phyloP scores from a whole-genome alignment of 2,113 vertebrate species.

The Rhea americana region DNA sequence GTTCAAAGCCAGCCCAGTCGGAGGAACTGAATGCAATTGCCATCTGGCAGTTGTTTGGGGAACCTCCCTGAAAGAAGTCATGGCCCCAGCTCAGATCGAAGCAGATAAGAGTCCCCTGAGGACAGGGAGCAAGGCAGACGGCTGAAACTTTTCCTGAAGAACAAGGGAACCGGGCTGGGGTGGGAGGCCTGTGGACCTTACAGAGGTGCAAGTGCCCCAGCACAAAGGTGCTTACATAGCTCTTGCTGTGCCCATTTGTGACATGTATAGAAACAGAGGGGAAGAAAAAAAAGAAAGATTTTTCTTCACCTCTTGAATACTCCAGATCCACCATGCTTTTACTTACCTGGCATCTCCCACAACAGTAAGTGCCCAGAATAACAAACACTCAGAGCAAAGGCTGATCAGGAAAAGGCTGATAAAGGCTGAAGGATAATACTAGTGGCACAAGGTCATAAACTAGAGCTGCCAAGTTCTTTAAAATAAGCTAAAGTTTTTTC shows the following conservation, averaged over 20 bases:
- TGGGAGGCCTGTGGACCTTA: not conserved
- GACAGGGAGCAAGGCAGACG: not conserved
- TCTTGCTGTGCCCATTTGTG: rapidly evolving
- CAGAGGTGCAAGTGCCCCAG: not conserved
- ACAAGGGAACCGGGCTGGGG: not conserved
- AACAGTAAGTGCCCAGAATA: not conserved
- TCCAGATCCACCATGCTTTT: not conserved
- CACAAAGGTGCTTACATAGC: not conserved
- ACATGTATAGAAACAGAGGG: not conserved
- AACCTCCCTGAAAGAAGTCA: slow-evolving; percentile 39
- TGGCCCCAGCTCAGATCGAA: slow-evolving; percentile 21
- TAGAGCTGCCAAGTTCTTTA: slow-evolving; percentile 16
- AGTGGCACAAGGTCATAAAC: not conserved
- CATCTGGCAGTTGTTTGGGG: slow-evolving; percentile 40
- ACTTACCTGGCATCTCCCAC: not conserved
- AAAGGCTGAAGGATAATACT: not conserved
- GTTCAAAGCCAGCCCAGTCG: not conserved
- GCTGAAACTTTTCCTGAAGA: not conserved
- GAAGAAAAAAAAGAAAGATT: not conserved
- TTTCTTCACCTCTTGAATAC: not conserved
- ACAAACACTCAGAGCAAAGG: not conserved
- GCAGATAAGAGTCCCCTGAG: slow-evolving; percentile 20
- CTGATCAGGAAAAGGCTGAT: not conserved
- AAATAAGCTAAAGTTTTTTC: not conserved
- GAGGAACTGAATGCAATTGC: slow-evolving; percentile 11